A percentile compares a stretch with the other conserved stretches of the same genome.
Conservation (phyloP, 1,140 invertebrate genomes). For the Musca domestica region DNA sequence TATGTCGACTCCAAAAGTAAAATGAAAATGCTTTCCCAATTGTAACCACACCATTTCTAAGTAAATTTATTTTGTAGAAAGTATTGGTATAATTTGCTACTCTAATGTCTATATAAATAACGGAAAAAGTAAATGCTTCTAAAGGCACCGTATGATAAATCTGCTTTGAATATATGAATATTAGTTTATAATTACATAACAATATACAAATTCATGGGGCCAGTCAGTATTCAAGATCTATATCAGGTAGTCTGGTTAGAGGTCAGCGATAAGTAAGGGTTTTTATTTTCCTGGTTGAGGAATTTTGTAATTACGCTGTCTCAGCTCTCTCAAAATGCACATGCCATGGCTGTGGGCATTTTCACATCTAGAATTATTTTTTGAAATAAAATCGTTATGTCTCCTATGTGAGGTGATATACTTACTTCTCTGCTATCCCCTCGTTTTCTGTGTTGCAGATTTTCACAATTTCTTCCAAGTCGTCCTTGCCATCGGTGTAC, state of each 20-base stretch:
- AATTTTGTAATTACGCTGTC: slow-evolving; percentile 31
- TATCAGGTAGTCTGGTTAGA: slow-evolving; percentile 1
- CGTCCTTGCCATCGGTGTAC: slow-evolving; percentile 34
- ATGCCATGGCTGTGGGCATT: slow-evolving; percentile 37
- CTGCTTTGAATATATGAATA: not conserved
- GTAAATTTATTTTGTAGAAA: slow-evolving; percentile 18
- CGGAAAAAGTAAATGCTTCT: not conserved
- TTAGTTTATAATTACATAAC: not conserved
- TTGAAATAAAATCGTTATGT: not conserved
- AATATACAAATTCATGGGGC: not conserved
- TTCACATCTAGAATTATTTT: slow-evolving; percentile 34
- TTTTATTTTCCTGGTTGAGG: slow-evolving; percentile 30
- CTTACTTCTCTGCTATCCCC: slow-evolving; percentile 35
- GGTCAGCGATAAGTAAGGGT: no score
- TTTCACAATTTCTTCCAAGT: slow-evolving; percentile 19
- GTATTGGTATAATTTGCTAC: not conserved
- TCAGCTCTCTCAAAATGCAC: slow-evolving; percentile 44
- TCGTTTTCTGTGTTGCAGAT: slow-evolving; percentile 15
- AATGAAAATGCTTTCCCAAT: not conserved
- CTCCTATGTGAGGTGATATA: not conserved
- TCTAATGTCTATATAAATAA: not conserved
- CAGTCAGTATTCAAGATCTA: slow-evolving; percentile 2
- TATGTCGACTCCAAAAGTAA: no score
- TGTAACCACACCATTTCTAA: slow-evolving; percentile 14
- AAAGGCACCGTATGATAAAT: slow-evolving; percentile 11